phyloP scores from a whole-genome alignment of 2,113 vertebrate genomes.

The Bettongia penicillata region DNA sequence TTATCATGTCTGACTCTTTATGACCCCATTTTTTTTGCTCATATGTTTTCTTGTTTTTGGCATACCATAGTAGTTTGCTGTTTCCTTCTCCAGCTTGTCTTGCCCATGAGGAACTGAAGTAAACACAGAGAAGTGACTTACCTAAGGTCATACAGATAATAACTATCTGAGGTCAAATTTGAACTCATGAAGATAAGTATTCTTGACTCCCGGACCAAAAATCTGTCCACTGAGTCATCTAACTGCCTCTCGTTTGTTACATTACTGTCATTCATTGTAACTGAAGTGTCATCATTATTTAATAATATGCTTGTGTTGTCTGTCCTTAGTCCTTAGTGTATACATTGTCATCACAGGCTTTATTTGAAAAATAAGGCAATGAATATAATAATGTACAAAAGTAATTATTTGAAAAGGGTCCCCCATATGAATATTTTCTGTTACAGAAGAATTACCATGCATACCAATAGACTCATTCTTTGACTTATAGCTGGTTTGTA shows the following conservation, averaged over 20 bases:
- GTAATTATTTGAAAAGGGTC: constrained; percentile 15
- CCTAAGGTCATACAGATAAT: not conserved
- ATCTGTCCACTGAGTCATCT: not conserved
- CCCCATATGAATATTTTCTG: constrained; percentile 27
- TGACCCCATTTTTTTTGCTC: not conserved
- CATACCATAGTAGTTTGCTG: not conserved
- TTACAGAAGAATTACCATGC: not conserved
- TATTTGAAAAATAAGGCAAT: not conserved
- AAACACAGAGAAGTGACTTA: not conserved
- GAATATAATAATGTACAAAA: not conserved
- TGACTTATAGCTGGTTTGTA: not conserved
- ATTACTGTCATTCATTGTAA: constrained; percentile 31
- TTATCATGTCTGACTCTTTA: not conserved
- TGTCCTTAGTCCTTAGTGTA: too few relatives aligned
- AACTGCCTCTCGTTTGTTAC: not conserved
- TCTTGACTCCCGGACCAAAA: not conserved
- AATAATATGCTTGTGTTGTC: constrained; percentile 57
- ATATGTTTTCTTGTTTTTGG: not conserved
- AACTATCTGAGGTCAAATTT: not conserved
- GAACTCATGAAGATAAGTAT: not conserved
- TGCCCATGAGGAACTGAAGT: not conserved
- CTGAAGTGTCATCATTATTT: constrained; percentile 43
- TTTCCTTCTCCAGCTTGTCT: not conserved
- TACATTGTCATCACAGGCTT: not conserved
- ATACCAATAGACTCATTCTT: not conserved